Evolutionary conservation across 2,113 vertebrate genomes (phyloP).

Genomic region (Chauna torquata): DNA sequence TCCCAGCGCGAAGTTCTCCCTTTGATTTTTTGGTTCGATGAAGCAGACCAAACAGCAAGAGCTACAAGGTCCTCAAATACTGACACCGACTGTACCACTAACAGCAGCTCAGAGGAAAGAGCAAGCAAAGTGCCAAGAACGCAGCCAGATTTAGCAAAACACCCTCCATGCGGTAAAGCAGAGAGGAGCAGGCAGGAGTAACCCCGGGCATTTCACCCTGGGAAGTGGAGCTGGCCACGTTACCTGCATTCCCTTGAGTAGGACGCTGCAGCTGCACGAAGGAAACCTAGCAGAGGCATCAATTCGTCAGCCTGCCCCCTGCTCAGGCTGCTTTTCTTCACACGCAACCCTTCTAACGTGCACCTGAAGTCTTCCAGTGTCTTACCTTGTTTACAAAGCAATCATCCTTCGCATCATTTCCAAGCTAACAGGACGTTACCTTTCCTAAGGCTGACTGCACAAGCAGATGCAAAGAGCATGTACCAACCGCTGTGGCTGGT

Average conservation of each 20-base stretch:
- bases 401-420: not conserved
- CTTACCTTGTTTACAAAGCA: not conserved
- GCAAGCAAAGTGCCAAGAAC: not conserved
- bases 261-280: not conserved
- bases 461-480: not conserved
- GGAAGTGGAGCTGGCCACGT: not conserved
- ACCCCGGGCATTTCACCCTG: not conserved
- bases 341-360: not conserved
- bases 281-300: rapidly evolving
- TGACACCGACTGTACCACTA: not conserved
- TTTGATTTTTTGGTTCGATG: not conserved
- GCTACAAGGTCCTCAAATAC: not conserved
- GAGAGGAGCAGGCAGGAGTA: not conserved
- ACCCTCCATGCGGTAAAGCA: not conserved
- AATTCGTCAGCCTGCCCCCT: not conserved
- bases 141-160: not conserved
- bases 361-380: not conserved
- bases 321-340: not conserved
- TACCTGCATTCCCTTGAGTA: not conserved
- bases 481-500: not conserved
- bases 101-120: not conserved
- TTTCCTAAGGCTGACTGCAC: not conserved
- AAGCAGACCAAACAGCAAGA: not conserved
- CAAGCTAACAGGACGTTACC: not conserved
- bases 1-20: not conserved